Conservation (phyloP, 2,888 invertebrate species). For the Chirona hameri region DNA sequence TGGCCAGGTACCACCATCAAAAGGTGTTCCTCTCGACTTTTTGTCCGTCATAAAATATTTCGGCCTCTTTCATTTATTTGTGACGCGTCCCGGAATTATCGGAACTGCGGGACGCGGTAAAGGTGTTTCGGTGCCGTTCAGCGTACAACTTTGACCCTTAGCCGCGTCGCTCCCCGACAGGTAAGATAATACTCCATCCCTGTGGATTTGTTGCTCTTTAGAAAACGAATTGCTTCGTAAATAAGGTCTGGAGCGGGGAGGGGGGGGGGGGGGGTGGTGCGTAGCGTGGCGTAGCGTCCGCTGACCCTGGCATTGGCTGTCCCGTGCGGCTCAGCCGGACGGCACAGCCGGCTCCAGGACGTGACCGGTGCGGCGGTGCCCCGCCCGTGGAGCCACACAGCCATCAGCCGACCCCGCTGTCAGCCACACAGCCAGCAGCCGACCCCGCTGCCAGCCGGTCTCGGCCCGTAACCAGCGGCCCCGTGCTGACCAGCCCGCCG, state of each 20-base stretch:
- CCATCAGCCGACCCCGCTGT: too few species aligned
- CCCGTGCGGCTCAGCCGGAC: neutral
- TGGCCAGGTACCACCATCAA: neutral
- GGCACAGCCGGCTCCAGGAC: too few species aligned
- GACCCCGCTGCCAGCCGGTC: too few species aligned
- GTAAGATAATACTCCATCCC: neutral
- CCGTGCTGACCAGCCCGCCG: too few species aligned
- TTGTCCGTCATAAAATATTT: conserved; percentile 6
- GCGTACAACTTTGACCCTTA: neutral
- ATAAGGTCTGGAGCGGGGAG: neutral
- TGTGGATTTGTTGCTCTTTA: conserved; percentile 26
- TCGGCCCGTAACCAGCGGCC: too few species aligned
- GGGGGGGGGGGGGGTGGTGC: neutral
- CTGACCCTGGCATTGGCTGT: conserved; percentile 10
- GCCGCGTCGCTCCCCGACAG: neutral
- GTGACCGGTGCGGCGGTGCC: too few species aligned
- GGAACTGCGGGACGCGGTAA: neutral
- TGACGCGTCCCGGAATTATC: neutral
- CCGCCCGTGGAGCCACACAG: too few species aligned
- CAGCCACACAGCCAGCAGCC: too few species aligned
- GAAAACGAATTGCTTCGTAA: conserved; percentile 13
- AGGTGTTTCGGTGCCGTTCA: neutral
- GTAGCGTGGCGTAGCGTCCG: neutral
- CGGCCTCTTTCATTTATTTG: conserved; percentile 27
- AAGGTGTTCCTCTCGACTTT: conserved; percentile 3